Conservation (phyloP, 2,888 invertebrate species). For the Clistopyga incitator region DNA sequence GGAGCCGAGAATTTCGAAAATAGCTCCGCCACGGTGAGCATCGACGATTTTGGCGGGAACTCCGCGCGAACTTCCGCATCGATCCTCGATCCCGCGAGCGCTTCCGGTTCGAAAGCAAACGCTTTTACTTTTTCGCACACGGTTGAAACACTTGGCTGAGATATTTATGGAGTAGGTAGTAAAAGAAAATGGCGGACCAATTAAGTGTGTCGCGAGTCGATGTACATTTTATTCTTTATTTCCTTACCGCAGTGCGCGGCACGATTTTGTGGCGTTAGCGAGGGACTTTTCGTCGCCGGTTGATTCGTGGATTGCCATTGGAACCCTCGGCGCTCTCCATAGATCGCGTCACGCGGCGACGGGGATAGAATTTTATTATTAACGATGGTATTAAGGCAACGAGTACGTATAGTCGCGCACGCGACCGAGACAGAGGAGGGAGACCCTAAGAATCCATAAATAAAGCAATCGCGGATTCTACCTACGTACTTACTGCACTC, state of each 20-base stretch:
- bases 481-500: conserved; percentile 13
- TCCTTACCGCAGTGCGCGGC: neutral
- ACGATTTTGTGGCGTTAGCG: neutral
- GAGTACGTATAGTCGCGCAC: conserved; percentile 50
- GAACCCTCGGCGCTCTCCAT: neutral
- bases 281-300: neutral
- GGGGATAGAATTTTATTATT: neutral
- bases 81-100: neutral
- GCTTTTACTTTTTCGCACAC: neutral
- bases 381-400: neutral
- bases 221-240: conserved; percentile 77
- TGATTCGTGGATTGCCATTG: neutral
- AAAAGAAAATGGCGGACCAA: conserved; percentile 81
- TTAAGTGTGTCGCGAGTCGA: conserved; percentile 77
- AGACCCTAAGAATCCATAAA: conserved; percentile 74
- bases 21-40: conserved; percentile 22
- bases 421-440: conserved; percentile 31
- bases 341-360: neutral
- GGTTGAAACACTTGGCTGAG: neutral
- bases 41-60: conserved; percentile 60
- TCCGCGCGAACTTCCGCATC: neutral
- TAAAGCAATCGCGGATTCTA: conserved; percentile 77
- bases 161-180: neutral
- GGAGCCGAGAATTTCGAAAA: conserved; percentile 49
- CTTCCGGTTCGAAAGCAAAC: neutral